Evolutionary conservation across 2,888 invertebrate genomes (phyloP), one percentile per base, ranked within the genome.

Genomic region (Fragum sueziense): DNA sequence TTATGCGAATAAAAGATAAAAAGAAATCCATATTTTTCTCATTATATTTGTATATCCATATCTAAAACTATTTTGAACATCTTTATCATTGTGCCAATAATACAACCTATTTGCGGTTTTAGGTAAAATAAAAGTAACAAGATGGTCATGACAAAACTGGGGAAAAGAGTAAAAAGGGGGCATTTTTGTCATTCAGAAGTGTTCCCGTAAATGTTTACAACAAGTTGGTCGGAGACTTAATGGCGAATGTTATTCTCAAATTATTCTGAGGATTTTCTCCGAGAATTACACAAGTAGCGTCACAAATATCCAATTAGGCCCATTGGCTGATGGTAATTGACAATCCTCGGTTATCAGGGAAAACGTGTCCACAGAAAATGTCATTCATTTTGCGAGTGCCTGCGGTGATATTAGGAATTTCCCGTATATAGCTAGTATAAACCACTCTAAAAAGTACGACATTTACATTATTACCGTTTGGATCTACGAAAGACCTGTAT

Each of bases 281-380:
- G 54, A 25, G 22, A 54, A 22, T 54, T 54, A 25, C 25, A 54
- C 54, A 54, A 54, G 25, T 25, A 22, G 25, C 25, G 22, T 22
- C 54, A 54, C 54, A 54, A 54, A 54, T 54, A 54, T n/a, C 22
- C 54, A 54, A 54, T 54, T 54, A 54, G 25, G 54, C 54, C 22
- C n/a, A 54, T 54, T 54, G 20, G 54, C 54, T 54, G 54, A 54
- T 54, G 54, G 54, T 54, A 54, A 54, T 54, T 17, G 54, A 54
- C 54, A 54, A 22, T 25, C 22, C 54, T n/a, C 54, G n/a, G 54
- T 54, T n/a, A 54, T 2, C 20, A 22, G 61, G 31, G 29, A 29
- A 61, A 61, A 61, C n/a, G n/a, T n/a, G n/a, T n/a, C n/a, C n/a
- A n/a, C n/a, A n/a, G n/a, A n/a, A n/a, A n/a, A n/a, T n/a, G n/a